Evolutionary conservation across 2,113 vertebrate species (phyloP).

Genomic region (Martes martes): DNA sequence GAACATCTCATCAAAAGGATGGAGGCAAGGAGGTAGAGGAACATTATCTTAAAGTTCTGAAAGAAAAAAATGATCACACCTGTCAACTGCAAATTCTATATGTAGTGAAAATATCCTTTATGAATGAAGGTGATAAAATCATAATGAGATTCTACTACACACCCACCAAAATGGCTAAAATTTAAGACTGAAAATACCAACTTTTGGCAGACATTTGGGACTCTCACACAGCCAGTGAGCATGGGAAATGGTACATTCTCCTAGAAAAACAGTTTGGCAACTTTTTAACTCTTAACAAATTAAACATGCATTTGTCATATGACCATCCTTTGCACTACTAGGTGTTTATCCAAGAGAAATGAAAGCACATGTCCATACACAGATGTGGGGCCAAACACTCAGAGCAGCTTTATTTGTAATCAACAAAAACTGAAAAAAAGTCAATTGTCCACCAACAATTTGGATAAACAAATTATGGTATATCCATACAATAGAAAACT

Average conservation of each 20-base stretch:
- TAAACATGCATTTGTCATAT: neutral
- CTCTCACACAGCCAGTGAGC: neutral
- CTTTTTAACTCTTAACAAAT: neutral
- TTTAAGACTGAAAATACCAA: neutral
- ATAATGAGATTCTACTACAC: neutral
- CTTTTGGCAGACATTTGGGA: neutral
- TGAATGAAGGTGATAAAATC: conserved; percentile 16
- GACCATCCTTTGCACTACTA: neutral
- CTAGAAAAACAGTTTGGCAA: neutral
- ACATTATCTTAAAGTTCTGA: neutral
- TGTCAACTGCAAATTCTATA: neutral
- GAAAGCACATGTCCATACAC: neutral
- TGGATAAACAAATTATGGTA: neutral
- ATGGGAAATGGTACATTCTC: neutral
- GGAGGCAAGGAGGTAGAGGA: neutral
- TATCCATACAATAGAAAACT: neutral
- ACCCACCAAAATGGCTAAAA: neutral
- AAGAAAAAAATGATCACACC: neutral
- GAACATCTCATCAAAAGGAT: neutral
- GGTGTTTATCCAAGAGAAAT: neutral
- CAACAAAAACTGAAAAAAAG: neutral
- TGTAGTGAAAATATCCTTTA: neutral
- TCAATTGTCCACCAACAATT: neutral
- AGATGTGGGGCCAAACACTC: neutral
- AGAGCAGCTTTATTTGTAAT: neutral